Conservation (phyloP, 2,888 invertebrate species). For the Caenorhabditis sp. region DNA sequence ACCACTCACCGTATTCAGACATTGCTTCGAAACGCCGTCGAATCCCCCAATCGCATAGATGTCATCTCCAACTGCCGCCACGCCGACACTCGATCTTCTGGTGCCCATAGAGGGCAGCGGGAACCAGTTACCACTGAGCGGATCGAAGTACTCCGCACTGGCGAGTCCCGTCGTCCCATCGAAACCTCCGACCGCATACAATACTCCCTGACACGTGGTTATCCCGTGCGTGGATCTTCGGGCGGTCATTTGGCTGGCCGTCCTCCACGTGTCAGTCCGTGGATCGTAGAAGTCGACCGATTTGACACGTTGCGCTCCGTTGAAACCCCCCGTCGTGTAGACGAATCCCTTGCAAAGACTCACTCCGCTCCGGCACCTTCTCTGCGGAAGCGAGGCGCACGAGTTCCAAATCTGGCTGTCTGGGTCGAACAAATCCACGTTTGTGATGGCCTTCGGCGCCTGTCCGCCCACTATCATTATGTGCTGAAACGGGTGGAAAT, state of each 20-base stretch:
- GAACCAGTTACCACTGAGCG: constrained; percentile 47
- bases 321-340: constrained; percentile 60
- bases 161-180: constrained; percentile 95
- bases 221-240: constrained; percentile 86
- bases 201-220: constrained; percentile 93
- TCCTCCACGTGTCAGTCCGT: constrained; percentile 49
- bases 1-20: constrained; percentile 53
- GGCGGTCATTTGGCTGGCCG: constrained; percentile 46
- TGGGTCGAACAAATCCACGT: constrained; percentile 58
- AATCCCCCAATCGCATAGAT: constrained; percentile 96
- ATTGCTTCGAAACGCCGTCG: constrained; percentile 84
- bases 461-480: constrained; percentile 59
- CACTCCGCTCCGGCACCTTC: constrained; percentile 59
- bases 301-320: constrained; percentile 53
- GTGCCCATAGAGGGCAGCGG: constrained; percentile 88
- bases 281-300: constrained; percentile 57
- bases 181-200: constrained; percentile 96
- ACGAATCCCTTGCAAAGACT: constrained; percentile 41
- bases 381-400: constrained; percentile 53
- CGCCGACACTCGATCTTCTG: constrained; percentile 96
- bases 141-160: constrained; percentile 83
- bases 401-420: constrained; percentile 49
- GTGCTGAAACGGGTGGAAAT: constrained; percentile 23
- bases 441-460: constrained; percentile 57
- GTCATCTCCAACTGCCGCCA: constrained; percentile 94